These are phyloP conservation scores for Anagrus nilaparvatae DNA, from an alignment of 1,140 invertebrate genomes.

Conservation along the genomic window DNA sequence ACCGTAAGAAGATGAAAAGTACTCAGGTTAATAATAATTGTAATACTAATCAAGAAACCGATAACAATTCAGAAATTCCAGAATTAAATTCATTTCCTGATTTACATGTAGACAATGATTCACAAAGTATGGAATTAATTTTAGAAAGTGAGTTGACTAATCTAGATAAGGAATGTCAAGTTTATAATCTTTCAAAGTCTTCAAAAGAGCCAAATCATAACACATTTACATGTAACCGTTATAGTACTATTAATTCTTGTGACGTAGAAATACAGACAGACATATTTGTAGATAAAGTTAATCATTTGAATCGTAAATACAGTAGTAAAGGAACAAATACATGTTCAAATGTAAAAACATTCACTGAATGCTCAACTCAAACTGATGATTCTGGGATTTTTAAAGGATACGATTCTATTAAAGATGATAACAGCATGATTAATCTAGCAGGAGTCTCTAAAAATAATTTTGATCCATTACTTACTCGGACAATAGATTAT, in stretches of 20 bases:
- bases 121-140: too few relatives aligned
- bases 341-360: not conserved
- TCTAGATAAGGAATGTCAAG: not conserved
- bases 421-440: not conserved
- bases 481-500: not conserved
- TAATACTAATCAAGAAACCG: too few relatives aligned
- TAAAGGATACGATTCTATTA: not conserved
- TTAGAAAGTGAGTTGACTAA: not conserved
- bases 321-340: not conserved
- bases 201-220: not conserved
- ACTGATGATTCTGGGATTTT: not conserved
- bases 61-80: too few relatives aligned
- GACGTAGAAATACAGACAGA: not conserved
- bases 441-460: not conserved
- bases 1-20: too few relatives aligned
- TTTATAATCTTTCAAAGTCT: not conserved
- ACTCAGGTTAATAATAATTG: too few relatives aligned
- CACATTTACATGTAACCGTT: not conserved
- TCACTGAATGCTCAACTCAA: not conserved
- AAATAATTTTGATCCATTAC: not conserved
- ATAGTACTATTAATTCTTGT: not conserved
- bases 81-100: too few relatives aligned
- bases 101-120: too few relatives aligned
- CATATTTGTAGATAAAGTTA: not conserved
- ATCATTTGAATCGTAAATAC: not conserved